These are phyloP conservation scores for Hydrozoanthus gracilis DNA, from an alignment of 92 coral and sea anemone genomes.

Conservation along the genomic window DNA sequence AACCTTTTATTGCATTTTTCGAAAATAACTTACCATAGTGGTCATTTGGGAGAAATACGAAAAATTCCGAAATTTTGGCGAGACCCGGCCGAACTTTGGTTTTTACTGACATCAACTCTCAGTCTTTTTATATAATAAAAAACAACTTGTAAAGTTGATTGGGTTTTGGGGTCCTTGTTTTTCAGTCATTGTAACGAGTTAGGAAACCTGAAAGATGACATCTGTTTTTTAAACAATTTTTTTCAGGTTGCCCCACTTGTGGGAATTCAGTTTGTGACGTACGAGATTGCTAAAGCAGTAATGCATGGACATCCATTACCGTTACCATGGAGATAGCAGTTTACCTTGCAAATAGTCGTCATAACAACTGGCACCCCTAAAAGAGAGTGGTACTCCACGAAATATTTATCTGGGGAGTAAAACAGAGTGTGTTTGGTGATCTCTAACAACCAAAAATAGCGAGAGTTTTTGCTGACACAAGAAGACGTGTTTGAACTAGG, in stretches of 20 bases:
- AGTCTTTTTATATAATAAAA: no score
- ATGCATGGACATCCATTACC: conserved; percentile 64
- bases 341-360: not conserved
- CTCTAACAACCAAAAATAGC: not conserved
- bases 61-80: no score
- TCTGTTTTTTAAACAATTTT: not conserved
- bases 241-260: conserved; percentile 87
- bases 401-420: not conserved
- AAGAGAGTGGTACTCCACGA: not conserved
- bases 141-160: no score
- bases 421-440: not conserved
- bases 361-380: not conserved
- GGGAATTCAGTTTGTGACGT: conserved; percentile 87
- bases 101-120: no score
- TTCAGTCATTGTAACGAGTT: no score
- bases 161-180: no score
- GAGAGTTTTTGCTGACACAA: not conserved
- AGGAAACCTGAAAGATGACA: no score
- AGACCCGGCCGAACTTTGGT: no score
- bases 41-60: no score
- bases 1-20: no score
- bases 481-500: not conserved
- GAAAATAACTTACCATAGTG: no score
- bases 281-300: conserved; percentile 76
- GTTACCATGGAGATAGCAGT: conserved; percentile 46